Evolutionary conservation across 1,140 invertebrate species (phyloP).

Genomic region (honey bee (Apis mellifera)): DNA sequence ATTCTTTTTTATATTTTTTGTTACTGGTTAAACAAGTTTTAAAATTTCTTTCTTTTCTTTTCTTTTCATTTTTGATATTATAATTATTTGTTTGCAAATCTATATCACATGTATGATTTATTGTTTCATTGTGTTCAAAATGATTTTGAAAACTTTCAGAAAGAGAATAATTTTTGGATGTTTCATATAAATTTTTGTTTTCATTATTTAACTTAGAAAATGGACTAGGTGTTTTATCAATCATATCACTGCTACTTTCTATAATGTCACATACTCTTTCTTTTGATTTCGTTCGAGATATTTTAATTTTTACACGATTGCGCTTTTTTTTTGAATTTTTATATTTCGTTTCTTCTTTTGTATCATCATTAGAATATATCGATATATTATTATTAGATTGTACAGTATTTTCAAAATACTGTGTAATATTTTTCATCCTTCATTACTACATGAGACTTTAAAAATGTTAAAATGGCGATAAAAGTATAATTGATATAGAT

Average conservation of each 20-base stretch:
- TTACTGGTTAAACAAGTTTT: background rate
- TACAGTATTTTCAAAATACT: conserved; percentile 70
- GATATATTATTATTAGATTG: conserved; percentile 44
- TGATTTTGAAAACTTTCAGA: background rate
- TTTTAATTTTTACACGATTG: conserved; percentile 71
- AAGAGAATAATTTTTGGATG: conserved; percentile 40
- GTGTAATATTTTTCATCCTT: conserved; percentile 75
- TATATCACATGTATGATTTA: background rate
- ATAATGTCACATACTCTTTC: conserved; percentile 64
- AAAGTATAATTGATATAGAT: background rate
- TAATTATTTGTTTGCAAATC: background rate
- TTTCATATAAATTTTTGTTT: conserved; percentile 32
- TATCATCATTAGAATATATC: background rate
- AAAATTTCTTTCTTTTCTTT: background rate
- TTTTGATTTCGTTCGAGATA: conserved; percentile 55
- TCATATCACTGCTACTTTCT: conserved; percentile 66
- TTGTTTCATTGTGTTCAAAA: background rate
- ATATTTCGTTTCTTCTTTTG: background rate
- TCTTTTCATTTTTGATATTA: background rate
- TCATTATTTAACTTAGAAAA: conserved; percentile 16
- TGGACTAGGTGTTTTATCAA: conserved; percentile 73
- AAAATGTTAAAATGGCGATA: background rate
- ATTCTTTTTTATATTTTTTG: background rate
- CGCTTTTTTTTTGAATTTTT: conserved; percentile 60
- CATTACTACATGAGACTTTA: background rate